Evolutionary conservation across 1,140 invertebrate genomes (phyloP), one percentile per base, ranked within the genome.

Genomic region (Drosophila ironensis): DNA sequence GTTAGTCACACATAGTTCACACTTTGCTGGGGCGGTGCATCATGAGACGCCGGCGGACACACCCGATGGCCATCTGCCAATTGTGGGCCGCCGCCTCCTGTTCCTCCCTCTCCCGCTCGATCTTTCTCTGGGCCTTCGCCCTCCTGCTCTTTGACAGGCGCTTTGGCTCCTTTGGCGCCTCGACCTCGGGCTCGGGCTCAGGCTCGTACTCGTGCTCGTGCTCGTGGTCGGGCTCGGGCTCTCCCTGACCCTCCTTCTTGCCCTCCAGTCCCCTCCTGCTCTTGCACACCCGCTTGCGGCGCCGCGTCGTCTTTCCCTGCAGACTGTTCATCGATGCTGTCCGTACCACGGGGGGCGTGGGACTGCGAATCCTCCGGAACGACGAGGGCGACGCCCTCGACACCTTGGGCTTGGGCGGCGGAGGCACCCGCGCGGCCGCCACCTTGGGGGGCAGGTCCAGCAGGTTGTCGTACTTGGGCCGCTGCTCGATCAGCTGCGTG

Each of bases 391-490:
- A 56, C 3, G 37, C 2, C 4, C 41, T 11, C 12, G 24, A 37
- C 12, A 16, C 12, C 33, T 41, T 60, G 0, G 7, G 14, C 2
- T 33, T 60, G 2, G n/a, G 19, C 5, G 30, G n/a, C 19, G 54
- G 40, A 0, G 59, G 30, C 24, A 48, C 41, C 6, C 24, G 25
- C 6, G 4, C 16, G 0, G 56, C 56, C 2, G 56, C 56, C 4
- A 19, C 35, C 14, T 47, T 61, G 2, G 59, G 59, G 3, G 59
- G 4, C 30, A 63, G 4, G 7, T 38, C 17, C 2, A 28, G 6
- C 7, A 77, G 14, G 5, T 86, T 82, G 24, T 82, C 78, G 12
- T 35, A 82, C 20, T 76, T 76, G 17, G 77, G 78, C 5, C 37
- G 53, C 9, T 53, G 52, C 0, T 71, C 45, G 0, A 16, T 46